Evolutionary conservation across 1,140 invertebrate species (phyloP).

Genomic region (Nasonia vitripennis): DNA sequence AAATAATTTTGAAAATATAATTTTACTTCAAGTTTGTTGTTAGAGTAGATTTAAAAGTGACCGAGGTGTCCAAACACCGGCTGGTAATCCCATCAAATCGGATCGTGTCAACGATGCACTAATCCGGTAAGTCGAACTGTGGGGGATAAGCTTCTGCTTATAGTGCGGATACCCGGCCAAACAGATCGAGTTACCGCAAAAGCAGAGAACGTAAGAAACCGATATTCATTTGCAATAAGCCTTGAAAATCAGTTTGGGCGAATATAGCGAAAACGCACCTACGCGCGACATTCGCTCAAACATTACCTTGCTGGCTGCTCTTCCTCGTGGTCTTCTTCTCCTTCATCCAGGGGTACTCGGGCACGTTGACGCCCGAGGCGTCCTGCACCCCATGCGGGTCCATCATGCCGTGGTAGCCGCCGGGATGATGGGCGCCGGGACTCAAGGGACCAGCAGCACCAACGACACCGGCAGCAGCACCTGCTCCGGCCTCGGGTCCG

Average conservation of each 20-base stretch:
- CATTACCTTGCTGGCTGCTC: constrained; percentile 88
- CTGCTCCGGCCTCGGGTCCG: constrained; percentile 72
- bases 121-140: not conserved
- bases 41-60: not conserved
- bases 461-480: too few species aligned
- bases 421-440: constrained; percentile 75
- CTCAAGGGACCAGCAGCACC: constrained; percentile 77
- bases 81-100: constrained; percentile 16
- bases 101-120: constrained; percentile 7
- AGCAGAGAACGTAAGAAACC: not conserved
- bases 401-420: constrained; percentile 71
- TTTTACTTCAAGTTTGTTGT: not conserved
- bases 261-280: too few species aligned
- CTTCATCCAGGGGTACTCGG: constrained; percentile 98
- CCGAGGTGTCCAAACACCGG: not conserved
- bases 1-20: not conserved
- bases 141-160: too few species aligned
- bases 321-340: constrained; percentile 97
- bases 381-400: constrained; percentile 78
- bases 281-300: too few species aligned
- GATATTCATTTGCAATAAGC: not conserved
- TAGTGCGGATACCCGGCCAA: not conserved
- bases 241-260: not conserved
- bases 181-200: not conserved
- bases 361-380: constrained; percentile 84